phyloP scores from a whole-genome alignment of 2,113 vertebrate genomes.

The Edolisoma coerulescens region DNA sequence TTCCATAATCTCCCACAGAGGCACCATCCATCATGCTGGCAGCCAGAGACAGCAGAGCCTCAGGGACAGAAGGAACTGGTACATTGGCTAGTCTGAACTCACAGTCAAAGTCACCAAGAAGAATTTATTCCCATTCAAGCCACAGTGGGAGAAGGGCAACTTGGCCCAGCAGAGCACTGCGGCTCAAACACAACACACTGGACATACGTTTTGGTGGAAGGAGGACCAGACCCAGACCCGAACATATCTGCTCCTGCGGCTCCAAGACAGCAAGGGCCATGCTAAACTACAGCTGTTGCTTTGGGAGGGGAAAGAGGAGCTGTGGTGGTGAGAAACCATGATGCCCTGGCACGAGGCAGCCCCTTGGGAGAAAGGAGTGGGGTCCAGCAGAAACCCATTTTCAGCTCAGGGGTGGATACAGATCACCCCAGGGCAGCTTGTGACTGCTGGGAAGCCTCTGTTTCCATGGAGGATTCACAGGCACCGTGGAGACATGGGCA shows the following conservation, averaged over 20 bases:
- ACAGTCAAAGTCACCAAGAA: background rate
- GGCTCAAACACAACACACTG: background rate
- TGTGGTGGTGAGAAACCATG: fast-evolving
- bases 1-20: background rate
- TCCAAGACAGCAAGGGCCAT: background rate
- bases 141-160: background rate
- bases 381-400: background rate
- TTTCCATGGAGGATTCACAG: background rate
- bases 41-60: background rate
- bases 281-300: background rate
- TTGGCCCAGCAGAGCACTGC: background rate
- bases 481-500: background rate
- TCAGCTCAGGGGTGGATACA: background rate
- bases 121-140: background rate
- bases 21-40: background rate
- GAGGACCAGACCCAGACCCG: background rate
- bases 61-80: background rate
- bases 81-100: background rate
- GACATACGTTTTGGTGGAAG: fast-evolving
- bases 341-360: background rate
- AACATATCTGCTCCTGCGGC: background rate
- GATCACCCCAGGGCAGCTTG: background rate
- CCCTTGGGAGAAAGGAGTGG: background rate
- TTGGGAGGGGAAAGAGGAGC: background rate
- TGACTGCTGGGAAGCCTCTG: background rate